Evolutionary conservation across 2,888 invertebrate genomes (phyloP), one percentile per base, ranked within the genome.

Genomic region (Tipula unca): DNA sequence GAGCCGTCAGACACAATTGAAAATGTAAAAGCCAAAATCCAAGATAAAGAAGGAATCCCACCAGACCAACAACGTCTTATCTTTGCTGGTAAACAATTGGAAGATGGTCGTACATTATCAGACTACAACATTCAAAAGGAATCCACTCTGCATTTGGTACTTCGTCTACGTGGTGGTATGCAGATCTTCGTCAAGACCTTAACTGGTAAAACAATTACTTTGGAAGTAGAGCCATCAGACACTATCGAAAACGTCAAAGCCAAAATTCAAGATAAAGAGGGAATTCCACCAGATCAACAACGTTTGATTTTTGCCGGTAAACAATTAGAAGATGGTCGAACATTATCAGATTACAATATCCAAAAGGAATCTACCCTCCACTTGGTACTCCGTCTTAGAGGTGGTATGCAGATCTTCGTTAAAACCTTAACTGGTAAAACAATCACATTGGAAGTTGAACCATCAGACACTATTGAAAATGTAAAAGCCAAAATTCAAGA

Each of bases 401-500:
- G 98, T 93, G 96, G 93, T 92, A 98, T 99, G 98, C 98, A 99
- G 94, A 98, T 99, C 91, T 99, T 98, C 91, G 97, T 98, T 87
- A 98, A 98, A 92, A 98, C 97, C 90, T 93, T 97, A 86, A 97
- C 97, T 91, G 97, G 97, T 89, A 98, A 97, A 93, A 98, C 97
- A 92, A 97, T 97, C 92, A 97, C 97, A 89, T 94, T 97, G 89
- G 97, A 97, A 94, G 97, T 97, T 89, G 97, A 98, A 91, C 95
- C 97, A 85, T 96, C 96, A 0, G 97, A 98, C 90, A 96, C 97
- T 84, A 97, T 98, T 91, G 97, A 98, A 92, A 97, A 98, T 96
- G 97, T 98, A 87, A 98, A 98, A 92, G 95, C 96, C 86, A 97
- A 97, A 91, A 97, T 97, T 90, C 96, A 97, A 91, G 96, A 96